Conservation (phyloP, 2,888 invertebrate genomes). For the Neelides folsomi region DNA sequence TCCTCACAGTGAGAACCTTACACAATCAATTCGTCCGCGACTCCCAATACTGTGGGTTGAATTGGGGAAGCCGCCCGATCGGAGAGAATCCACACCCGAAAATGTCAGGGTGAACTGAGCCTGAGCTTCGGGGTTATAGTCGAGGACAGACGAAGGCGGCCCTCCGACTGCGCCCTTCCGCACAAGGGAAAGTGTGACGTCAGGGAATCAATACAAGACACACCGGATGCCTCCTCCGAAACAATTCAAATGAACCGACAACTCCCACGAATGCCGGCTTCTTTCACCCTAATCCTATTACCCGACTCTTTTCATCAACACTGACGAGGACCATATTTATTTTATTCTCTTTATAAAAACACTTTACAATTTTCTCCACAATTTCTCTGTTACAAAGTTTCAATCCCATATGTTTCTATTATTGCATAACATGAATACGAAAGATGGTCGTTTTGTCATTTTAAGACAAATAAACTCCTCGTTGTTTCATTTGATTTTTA, state of each 20-base stretch:
- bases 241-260: background rate
- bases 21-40: background rate
- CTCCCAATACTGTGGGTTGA: background rate
- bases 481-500: too few relatives aligned
- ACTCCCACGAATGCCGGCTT: background rate
- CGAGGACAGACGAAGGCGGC: constrained; percentile 6
- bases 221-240: too few relatives aligned
- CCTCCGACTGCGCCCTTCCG: constrained; percentile 10
- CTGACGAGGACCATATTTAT: background rate
- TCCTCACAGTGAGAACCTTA: background rate
- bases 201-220: constrained; percentile 13
- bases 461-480: too few relatives aligned
- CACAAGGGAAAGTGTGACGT: constrained; percentile 11
- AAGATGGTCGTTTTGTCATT: too few relatives aligned
- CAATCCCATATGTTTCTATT: too few relatives aligned
- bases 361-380: too few relatives aligned
- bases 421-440: too few relatives aligned
- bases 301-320: too few relatives aligned
- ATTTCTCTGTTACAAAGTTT: too few relatives aligned
- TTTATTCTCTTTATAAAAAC: background rate
- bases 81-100: constrained; percentile 31
- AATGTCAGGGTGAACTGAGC: constrained; percentile 28
- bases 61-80: background rate
- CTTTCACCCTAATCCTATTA: background rate
- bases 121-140: constrained; percentile 5